A percentile compares a stretch with the other conserved stretches of the same genome.
phyloP scores from a whole-genome alignment of 92 coral and sea anemone species.

The Porites lobata region DNA sequence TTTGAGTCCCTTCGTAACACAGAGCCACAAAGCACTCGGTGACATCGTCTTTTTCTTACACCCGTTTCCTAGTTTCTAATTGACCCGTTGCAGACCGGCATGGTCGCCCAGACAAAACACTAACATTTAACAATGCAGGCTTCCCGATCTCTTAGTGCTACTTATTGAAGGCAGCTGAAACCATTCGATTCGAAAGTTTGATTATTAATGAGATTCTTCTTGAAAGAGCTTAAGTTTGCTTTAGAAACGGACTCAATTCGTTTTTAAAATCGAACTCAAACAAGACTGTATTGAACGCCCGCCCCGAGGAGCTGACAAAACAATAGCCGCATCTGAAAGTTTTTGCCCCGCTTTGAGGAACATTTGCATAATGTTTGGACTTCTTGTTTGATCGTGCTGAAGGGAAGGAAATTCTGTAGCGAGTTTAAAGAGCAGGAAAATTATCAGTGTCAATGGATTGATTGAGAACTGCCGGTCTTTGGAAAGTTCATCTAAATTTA shows the following conservation, averaged over 20 bases:
- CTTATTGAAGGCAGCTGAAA: conserved; percentile 15
- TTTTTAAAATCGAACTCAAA: conserved; percentile 9
- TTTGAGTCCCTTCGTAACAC: not conserved
- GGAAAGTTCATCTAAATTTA: conserved; percentile 3
- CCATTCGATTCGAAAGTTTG: not conserved
- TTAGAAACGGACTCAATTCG: conserved; percentile 28
- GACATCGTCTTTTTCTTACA: not conserved
- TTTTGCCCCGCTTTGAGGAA: not conserved
- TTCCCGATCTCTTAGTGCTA: conserved; percentile 9
- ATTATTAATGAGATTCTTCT: conserved; percentile 14
- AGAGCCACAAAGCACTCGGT: too few species aligned
- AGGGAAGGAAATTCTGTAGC: not conserved
- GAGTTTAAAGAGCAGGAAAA: not conserved
- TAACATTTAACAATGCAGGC: conserved; percentile 1
- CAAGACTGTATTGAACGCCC: conserved; percentile 2
- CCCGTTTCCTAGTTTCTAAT: not conserved
- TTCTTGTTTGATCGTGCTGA: not conserved
- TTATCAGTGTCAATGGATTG: not conserved
- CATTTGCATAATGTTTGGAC: conserved; percentile 11
- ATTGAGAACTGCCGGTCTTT: not conserved
- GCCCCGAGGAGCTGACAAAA: conserved; percentile 20
- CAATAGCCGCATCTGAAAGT: not conserved
- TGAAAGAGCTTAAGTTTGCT: conserved; percentile 15
- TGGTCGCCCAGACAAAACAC: conserved; percentile 12
- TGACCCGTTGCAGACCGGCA: not conserved